Conservation (phyloP, 2,888 invertebrate species). For the Andrena flavipes region DNA sequence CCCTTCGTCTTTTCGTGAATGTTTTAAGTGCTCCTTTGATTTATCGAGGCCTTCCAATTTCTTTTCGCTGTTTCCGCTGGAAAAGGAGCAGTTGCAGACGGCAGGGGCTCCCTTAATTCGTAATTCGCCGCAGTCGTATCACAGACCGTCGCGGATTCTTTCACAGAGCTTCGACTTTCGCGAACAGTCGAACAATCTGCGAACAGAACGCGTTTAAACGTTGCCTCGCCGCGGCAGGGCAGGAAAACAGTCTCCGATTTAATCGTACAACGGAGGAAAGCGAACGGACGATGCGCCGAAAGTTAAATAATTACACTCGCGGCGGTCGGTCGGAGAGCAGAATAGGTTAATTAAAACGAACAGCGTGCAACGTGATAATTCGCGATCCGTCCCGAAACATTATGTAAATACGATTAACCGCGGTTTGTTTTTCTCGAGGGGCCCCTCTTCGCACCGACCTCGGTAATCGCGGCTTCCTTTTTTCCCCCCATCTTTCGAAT, state of each 20-base stretch:
- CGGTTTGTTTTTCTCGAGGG: slow-evolving; percentile 22
- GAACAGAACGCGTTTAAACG: neutral
- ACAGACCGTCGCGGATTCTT: neutral
- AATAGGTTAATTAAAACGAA: slow-evolving; percentile 55
- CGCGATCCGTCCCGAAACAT: slow-evolving; percentile 38
- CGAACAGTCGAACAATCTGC: neutral
- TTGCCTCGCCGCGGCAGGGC: neutral
- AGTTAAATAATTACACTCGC: slow-evolving; percentile 57
- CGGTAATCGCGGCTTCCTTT: slow-evolving; percentile 12
- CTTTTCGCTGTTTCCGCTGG: slow-evolving; percentile 1
- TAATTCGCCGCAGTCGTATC: neutral
- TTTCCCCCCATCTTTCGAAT: slow-evolving; percentile 5
- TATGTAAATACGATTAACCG: slow-evolving; percentile 52
- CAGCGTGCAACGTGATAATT: slow-evolving; percentile 28
- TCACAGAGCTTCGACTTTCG: neutral
- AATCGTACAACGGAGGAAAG: slow-evolving; percentile 37
- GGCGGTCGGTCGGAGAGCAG: neutral
- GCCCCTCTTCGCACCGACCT: slow-evolving; percentile 29
- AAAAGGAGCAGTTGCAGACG: neutral
- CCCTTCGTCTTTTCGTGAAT: slow-evolving; percentile 28
- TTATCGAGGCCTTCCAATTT: slow-evolving; percentile 10
- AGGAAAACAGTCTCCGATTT: slow-evolving; percentile 8
- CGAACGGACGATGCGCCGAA: slow-evolving; percentile 54
- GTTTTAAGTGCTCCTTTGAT: slow-evolving; percentile 37
- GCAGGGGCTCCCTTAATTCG: neutral